Base-by-base conservation (phyloP, 2,113 vertebrate species). In the Eurypyga helias region DNA sequence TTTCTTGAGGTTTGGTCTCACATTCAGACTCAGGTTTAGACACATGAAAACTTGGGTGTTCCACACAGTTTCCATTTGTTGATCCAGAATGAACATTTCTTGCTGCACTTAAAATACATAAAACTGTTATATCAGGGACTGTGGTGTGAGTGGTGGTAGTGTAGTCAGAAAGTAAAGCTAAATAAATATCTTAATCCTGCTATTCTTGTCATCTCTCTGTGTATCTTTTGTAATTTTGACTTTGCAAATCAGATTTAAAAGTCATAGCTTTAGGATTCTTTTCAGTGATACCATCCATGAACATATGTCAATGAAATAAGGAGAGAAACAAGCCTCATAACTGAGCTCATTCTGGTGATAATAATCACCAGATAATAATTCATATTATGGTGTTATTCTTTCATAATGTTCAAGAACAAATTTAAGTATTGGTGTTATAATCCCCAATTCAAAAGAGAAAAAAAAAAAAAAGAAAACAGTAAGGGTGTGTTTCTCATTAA, bases 181-280 rank as follows among this genome's bases (percentile, higher is more conserved):
- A 71, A 72, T 60, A 7, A 51, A 46, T 14, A 34, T 36, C 23
- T 85, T 48, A 67, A 31, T 58, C 17, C 8, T 46, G 10, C 11
- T 88, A 2, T 55, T 64, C 19, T 90, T 82, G 11, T 20, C 5
- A 43, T n/a, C 4, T 54, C 8, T 62, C 25, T 51, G 9, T 14
- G 41, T 2, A 34, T 29, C 1, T 34, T 78, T 73, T 65, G 17
- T 28, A 54, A 33, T n/a, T 69, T 83, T 80, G 26, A 60, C 3
- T 67, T 76, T 65, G 9, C 10, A 90, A 67, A 71, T 72, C 23
- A 76, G 43, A 57, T 57, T 78, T 76, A 20, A 26, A 48, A 38
- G 4, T 58, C 23, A n/a, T 14, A n/a, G 4, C 1, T 46, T 54
- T 71, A 34, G 0, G 9, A 26, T 38, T 5, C 0, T 52, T 76